phyloP scores from a whole-genome alignment of 2,113 vertebrate genomes.

The Rhinichthys klamathensis region DNA sequence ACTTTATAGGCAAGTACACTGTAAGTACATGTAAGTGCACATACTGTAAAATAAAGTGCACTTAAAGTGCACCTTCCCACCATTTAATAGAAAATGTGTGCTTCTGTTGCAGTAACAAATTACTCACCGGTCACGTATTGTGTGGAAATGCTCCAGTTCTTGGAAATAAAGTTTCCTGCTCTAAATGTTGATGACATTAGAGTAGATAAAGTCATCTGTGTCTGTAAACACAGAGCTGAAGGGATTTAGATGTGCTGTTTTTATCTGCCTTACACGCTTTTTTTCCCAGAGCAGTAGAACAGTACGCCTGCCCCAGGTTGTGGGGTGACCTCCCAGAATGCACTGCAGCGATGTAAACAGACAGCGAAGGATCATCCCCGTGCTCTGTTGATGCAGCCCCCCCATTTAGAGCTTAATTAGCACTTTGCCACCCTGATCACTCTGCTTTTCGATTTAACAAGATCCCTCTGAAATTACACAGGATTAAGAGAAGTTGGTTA shows the following conservation, averaged over 20 bases:
- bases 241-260: constrained; percentile 44
- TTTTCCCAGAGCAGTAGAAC: constrained; percentile 24
- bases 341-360: constrained; percentile 65
- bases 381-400: constrained; percentile 66
- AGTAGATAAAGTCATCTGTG: constrained; percentile 1
- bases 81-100: not conserved
- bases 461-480: constrained; percentile 83
- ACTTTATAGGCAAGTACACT: too few species aligned
- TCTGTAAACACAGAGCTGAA: constrained; percentile 46
- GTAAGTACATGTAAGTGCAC: too few species aligned
- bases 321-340: constrained; percentile 64
- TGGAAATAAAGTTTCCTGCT: constrained; percentile 8
- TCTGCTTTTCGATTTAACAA: constrained; percentile 73
- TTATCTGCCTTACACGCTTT: constrained; percentile 30
- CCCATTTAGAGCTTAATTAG: constrained; percentile 80
- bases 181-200: constrained; percentile 31
- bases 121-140: not conserved
- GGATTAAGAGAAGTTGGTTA: constrained; percentile 83
- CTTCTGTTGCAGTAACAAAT: not conserved
- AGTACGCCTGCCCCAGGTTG: constrained; percentile 54
- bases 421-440: constrained; percentile 78
- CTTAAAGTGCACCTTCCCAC: not conserved
- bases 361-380: constrained; percentile 49
- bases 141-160: not conserved
- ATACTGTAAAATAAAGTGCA: too few species aligned